Evolutionary conservation across 2,888 invertebrate genomes (phyloP).

Genomic region (Drosophila recens): DNA sequence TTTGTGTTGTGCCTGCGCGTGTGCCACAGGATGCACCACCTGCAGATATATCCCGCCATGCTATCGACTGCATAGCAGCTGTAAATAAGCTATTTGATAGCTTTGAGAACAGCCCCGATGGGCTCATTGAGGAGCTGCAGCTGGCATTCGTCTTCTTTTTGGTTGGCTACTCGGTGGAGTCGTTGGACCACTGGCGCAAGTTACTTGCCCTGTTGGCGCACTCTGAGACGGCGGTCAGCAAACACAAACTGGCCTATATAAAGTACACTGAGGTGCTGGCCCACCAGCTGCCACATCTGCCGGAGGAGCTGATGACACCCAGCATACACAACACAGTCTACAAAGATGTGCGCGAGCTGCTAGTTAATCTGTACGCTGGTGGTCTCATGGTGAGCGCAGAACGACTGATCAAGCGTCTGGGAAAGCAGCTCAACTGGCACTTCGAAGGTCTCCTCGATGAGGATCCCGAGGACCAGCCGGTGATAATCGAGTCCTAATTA

Average conservation of each 20-base stretch:
- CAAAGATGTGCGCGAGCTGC: constrained; percentile 92
- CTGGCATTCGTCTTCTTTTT: constrained; percentile 96
- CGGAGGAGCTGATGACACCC: constrained; percentile 95
- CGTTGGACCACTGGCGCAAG: constrained; percentile 98
- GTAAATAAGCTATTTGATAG: constrained; percentile 71
- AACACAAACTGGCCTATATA: constrained; percentile 90
- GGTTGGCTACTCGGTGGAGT: constrained; percentile 96
- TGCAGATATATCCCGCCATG: constrained; percentile 93
- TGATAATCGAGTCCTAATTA: constrained; percentile 78
- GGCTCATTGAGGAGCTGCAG: constrained; percentile 95
- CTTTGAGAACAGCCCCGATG: constrained; percentile 86
- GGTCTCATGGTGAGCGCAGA: constrained; percentile 81
- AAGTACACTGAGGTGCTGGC: constrained; percentile 92
- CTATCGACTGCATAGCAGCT: constrained; percentile 88
- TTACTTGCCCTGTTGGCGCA: constrained; percentile 92
- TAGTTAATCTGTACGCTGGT: constrained; percentile 87
- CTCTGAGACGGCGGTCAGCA: constrained; percentile 91
- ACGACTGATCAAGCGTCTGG: constrained; percentile 75
- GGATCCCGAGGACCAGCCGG: constrained; percentile 85
- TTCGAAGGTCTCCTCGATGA: constrained; percentile 84
- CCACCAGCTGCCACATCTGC: constrained; percentile 93
- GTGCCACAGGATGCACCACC: constrained; percentile 93
- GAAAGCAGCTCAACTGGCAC: constrained; percentile 79
- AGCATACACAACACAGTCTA: constrained; percentile 97
- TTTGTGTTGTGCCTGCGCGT: constrained; percentile 91